These are phyloP conservation scores for Pocillopora meandrina DNA, from an alignment of 92 coral and sea anemone species.

Conservation along the genomic window DNA sequence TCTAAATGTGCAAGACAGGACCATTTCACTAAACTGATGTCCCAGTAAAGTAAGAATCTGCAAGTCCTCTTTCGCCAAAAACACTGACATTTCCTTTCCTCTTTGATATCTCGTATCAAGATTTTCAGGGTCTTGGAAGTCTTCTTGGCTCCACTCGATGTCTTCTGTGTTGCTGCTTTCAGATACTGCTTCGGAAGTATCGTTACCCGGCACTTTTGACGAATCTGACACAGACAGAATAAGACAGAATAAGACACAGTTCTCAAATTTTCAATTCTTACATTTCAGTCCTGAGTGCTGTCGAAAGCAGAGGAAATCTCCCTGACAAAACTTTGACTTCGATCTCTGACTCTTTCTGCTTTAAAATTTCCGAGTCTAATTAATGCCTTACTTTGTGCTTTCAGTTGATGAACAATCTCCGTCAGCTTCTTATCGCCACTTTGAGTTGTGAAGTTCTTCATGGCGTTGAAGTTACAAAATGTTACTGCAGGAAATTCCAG, in stretches of 20 bases:
- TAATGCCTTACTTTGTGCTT: background rate
- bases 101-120: background rate
- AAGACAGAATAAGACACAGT: no score
- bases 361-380: background rate
- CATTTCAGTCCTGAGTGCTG: no score
- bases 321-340: no score
- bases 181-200: background rate
- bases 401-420: background rate
- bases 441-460: conserved; percentile 1
- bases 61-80: conserved; percentile 18
- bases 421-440: background rate
- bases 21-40: conserved; percentile 76
- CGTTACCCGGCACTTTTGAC: no score
- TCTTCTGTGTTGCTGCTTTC: background rate
- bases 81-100: conserved; percentile 18
- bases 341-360: no score
- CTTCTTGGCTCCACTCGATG: background rate
- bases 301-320: no score
- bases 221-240: no score
- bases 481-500: conserved; percentile 58
- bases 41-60: conserved; percentile 33
- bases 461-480: conserved; percentile 54
- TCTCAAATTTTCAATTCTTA: no score
- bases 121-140: background rate
- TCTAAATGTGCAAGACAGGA: conserved; percentile 73